Evolutionary conservation across 2,113 vertebrate genomes (phyloP).

Genomic region (Promerops cafer): DNA sequence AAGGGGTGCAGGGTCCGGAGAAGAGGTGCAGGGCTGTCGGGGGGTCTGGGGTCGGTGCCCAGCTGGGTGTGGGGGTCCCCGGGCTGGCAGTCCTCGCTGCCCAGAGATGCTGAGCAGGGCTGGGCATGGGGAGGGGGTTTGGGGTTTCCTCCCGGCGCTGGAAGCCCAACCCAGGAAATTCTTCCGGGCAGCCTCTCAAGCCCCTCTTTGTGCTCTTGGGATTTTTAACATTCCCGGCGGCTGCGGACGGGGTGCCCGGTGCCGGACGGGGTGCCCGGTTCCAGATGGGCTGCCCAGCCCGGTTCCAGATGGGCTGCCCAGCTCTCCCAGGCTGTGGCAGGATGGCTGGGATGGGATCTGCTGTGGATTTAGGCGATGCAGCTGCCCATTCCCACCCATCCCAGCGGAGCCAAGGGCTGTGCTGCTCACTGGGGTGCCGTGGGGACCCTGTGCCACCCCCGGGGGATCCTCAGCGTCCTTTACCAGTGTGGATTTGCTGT

Average conservation of each 20-base stretch:
- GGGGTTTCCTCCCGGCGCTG: neutral
- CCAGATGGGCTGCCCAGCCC: too few relatives aligned
- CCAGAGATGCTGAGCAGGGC: neutral
- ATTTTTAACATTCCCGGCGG: slow-evolving; percentile 26
- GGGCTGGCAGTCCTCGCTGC: fast-evolving
- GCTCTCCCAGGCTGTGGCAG: neutral
- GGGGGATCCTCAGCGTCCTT: neutral
- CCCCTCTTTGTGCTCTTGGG: slow-evolving; percentile 51
- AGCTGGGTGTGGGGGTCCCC: neutral
- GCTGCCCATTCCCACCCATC: fast-evolving
- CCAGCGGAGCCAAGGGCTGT: fast-evolving
- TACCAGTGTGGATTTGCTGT: fast-evolving
- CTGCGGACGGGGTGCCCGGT: neutral
- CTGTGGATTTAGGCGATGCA: neutral
- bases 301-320: neutral
- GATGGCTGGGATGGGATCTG: neutral
- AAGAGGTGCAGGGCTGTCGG: neutral
- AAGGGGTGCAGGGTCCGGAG: neutral
- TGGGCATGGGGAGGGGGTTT: neutral
- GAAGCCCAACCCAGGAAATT: slow-evolving; percentile 52
- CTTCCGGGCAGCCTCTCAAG: slow-evolving; percentile 45
- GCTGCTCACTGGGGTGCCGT: fast-evolving
- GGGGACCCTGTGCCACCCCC: neutral
- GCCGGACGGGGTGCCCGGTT: neutral
- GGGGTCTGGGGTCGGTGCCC: neutral